Percentiles rank a stretch among this genome's conserved stretches.
These are phyloP conservation scores for Ips typographus DNA, from an alignment of 1,140 invertebrate genomes.

Conservation along the genomic window DNA sequence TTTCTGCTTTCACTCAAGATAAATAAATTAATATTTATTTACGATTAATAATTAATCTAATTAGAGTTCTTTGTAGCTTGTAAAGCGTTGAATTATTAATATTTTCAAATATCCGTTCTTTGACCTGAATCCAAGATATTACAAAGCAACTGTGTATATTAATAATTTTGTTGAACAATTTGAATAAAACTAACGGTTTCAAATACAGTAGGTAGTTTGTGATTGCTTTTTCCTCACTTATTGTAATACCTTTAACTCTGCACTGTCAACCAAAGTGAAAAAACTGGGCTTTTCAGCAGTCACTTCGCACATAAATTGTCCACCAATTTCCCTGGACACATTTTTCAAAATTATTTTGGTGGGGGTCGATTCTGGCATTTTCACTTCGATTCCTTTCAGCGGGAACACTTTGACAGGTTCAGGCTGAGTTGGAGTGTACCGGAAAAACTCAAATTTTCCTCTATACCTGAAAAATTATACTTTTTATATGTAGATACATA, in stretches of 20 bases:
- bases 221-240: too few species aligned
- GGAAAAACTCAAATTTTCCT: constrained; percentile 70
- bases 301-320: constrained; percentile 77
- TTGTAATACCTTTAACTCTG: constrained; percentile 46
- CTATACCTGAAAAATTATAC: constrained; percentile 55
- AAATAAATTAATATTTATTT: too few species aligned
- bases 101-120: too few species aligned
- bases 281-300: constrained; percentile 82
- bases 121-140: too few species aligned
- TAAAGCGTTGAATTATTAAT: too few species aligned
- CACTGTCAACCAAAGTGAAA: constrained; percentile 70
- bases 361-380: constrained; percentile 57
- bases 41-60: too few species aligned
- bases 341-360: constrained; percentile 61
- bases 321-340: constrained; percentile 63
- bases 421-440: constrained; percentile 69
- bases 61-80: too few species aligned
- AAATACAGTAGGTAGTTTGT: too few species aligned
- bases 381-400: constrained; percentile 46
- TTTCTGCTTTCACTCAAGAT: too few species aligned
- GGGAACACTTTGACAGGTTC: constrained; percentile 67
- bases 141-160: too few species aligned
- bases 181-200: too few species aligned
- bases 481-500: neutral
- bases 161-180: too few species aligned